Evolutionary conservation across 2,888 invertebrate species (phyloP).

Genomic region (Conistra vaccinii): DNA sequence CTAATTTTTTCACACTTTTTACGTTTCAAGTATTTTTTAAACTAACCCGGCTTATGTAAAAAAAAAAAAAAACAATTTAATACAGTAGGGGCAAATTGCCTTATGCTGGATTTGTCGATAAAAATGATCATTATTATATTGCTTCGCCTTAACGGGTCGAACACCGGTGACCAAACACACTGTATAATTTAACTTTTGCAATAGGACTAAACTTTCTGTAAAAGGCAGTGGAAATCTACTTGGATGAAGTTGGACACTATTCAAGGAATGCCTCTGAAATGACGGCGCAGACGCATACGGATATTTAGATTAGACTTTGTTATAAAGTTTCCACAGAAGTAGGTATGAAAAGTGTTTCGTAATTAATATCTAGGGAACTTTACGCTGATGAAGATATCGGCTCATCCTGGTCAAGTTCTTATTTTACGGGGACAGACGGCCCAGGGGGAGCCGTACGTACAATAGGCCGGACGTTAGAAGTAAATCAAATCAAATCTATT

Average conservation of each 20-base stretch:
- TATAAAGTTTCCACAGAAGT: not conserved
- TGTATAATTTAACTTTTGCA: not conserved
- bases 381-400: not conserved
- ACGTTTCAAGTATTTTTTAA: no score
- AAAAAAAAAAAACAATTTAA: no score
- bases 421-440: not conserved
- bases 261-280: conserved; percentile 23
- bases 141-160: no score
- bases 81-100: no score
- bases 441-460: not conserved
- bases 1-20: no score
- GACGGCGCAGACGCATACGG: not conserved
- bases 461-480: no score
- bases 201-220: not conserved
- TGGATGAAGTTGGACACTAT: conserved; percentile 18
- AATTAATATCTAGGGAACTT: not conserved
- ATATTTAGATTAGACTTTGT: not conserved
- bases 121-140: no score
- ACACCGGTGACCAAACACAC: no score
- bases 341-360: not conserved
- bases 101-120: no score
- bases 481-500: no score
- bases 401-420: not conserved
- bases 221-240: conserved; percentile 4
- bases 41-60: no score